A percentile compares a stretch with the other conserved stretches of the same genome.
phyloP scores from a whole-genome alignment of 1,140 invertebrate genomes.

The Drosophila dunni region DNA sequence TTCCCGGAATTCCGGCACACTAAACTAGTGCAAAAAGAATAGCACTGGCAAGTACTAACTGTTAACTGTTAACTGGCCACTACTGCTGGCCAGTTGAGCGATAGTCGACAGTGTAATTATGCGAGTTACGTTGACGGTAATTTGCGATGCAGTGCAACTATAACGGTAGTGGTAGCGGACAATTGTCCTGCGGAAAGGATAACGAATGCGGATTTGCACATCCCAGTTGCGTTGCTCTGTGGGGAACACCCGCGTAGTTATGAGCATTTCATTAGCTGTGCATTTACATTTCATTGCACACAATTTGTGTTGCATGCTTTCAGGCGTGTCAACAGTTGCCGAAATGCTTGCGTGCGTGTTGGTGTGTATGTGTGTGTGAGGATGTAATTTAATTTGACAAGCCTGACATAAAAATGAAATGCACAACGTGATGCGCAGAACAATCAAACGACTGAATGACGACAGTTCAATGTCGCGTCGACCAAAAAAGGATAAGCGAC shows the following conservation, averaged over 20 bases:
- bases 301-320: conserved; percentile 60
- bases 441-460: conserved; percentile 37
- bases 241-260: conserved; percentile 15
- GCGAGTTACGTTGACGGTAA: conserved; percentile 66
- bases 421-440: conserved; percentile 74
- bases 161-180: conserved; percentile 23
- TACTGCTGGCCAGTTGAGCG: too few species aligned
- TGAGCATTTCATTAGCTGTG: conserved; percentile 74
- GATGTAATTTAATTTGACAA: conserved; percentile 77
- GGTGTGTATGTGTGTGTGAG: conserved; percentile 27
- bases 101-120: conserved; percentile 54
- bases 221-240: too few species aligned
- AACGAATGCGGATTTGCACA: conserved; percentile 14
- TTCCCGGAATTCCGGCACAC: conserved; percentile 31
- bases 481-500: neutral
- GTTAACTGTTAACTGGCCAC: neutral
- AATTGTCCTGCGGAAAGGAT: conserved; percentile 27
- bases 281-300: conserved; percentile 77
- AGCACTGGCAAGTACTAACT: neutral
- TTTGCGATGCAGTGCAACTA: conserved; percentile 35
- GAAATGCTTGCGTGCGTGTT: conserved; percentile 7
- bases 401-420: conserved; percentile 77
- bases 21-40: neutral
- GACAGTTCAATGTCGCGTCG: conserved; percentile 12
- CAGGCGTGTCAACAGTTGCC: conserved; percentile 48